Evolutionary conservation across 2,888 invertebrate species (phyloP), one percentile per base, ranked within the genome.

Genomic region (Galerucella pusilla): DNA sequence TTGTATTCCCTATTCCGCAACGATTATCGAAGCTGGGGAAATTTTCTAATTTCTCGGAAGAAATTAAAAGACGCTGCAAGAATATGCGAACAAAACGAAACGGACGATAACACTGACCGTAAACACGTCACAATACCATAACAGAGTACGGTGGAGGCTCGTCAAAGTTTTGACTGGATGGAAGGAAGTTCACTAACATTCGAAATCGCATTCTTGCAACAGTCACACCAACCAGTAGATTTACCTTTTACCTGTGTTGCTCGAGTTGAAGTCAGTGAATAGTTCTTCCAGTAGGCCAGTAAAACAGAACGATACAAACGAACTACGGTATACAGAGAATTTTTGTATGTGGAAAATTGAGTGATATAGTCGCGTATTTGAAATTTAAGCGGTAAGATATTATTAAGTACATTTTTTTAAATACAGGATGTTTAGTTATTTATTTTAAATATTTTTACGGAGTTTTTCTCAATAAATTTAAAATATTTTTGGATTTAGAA

Each of bases 111-210:
- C 57, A 68, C 68, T 59, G 61, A 61, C 46, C 68, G 11, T n/a
- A 10, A 28, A 9, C 3, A 70, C 70, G 70, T 70, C 70, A 70
- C 70, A 49, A n/a, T 12, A 42, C 67, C 52, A 28, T 65, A 65
- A 45, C 45, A 65, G 35, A 63, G 46, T 4, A 20, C 16, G 46
- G 28, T 64, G 70, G 70, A 77, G 72, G 74, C 70, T 77, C 65
- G 72, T 70, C 66, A 74, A 67, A 67, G 61, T 60, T 63, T 59
- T 74, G 71, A 76, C 76, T 77, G 68, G 68, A 73, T 77, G 68
- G 68, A 73, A 73, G 76, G 76, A 76, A 78, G 78, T 78, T 78
- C 76, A 78, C 57, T 78, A 76, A 78, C 78, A 76, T 73, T 74
- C 71, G 61, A 73, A 71, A 28, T 75, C 73, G 52, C 74, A 75